Conservation (phyloP, 2,888 invertebrate genomes). For the Oeneis ivallda region DNA sequence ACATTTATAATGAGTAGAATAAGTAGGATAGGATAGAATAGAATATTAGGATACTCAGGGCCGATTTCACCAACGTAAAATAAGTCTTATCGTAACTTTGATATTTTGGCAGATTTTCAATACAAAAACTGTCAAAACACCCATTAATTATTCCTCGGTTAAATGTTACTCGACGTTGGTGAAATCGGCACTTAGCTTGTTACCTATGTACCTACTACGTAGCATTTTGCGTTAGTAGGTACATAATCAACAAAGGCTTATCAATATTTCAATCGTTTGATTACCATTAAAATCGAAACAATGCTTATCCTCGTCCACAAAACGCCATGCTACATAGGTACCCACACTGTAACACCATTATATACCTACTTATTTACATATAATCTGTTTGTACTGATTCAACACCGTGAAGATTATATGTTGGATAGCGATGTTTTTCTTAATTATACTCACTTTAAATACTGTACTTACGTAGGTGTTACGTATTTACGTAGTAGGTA, state of each 20-base stretch:
- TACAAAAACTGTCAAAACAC: too few species aligned
- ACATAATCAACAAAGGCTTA: background rate
- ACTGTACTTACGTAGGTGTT: background rate
- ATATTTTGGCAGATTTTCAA: too few species aligned
- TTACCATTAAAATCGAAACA: slow-evolving; percentile 8
- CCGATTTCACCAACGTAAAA: too few species aligned
- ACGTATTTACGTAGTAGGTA: background rate
- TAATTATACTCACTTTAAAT: slow-evolving; percentile 12
- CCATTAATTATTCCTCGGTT: too few species aligned
- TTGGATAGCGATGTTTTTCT: background rate
- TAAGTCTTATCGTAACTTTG: too few species aligned
- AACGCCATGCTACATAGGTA: background rate
- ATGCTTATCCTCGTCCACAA: background rate
- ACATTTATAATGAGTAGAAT: too few species aligned
- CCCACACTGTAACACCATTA: background rate
- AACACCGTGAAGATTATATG: slow-evolving; percentile 6
- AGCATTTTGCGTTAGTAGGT: background rate
- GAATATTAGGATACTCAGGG: too few species aligned
- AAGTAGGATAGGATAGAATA: too few species aligned
- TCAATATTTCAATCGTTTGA: background rate
- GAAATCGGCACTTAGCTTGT: too few species aligned
- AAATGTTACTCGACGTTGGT: too few species aligned
- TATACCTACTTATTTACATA: slow-evolving; percentile 13
- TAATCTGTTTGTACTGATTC: slow-evolving; percentile 5
- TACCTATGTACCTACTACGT: too few species aligned